Conservation (phyloP, 2,797 vertebrate species). For the Coilia nasus region DNA sequence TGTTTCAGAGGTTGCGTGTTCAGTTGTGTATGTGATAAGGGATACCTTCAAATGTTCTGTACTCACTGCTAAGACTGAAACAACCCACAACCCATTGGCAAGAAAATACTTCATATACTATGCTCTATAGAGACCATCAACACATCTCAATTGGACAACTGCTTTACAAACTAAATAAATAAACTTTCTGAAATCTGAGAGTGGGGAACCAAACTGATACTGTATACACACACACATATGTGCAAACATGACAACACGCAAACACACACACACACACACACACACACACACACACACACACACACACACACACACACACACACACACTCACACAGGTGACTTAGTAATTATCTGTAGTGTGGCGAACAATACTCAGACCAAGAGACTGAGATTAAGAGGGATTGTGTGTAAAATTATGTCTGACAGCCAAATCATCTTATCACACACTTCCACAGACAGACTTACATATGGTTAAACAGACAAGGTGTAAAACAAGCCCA, state of each 20-base stretch:
- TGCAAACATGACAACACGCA: too few relatives aligned
- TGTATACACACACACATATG: too few relatives aligned
- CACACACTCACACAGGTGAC: neutral
- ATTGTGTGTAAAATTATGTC: neutral
- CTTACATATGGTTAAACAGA: neutral
- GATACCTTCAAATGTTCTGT: too few relatives aligned
- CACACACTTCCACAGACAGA: neutral
- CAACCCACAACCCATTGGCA: neutral
- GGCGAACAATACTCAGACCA: neutral
- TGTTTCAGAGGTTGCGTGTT: too few relatives aligned
- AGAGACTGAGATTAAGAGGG: neutral
- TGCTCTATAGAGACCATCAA: neutral
- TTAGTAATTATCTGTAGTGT: too few relatives aligned
- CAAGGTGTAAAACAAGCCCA: neutral
- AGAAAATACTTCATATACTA: too few relatives aligned
- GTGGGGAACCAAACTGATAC: neutral
- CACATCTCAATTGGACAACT: neutral
- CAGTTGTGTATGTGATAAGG: too few relatives aligned
- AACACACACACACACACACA: neutral
- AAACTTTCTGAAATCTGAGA: too few relatives aligned
- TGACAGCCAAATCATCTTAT: neutral
- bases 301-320: conserved; percentile 11
- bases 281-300: neutral
- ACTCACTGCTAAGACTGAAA: neutral
- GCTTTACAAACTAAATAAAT: too few relatives aligned